phyloP scores from a whole-genome alignment of 2,888 invertebrate species.

The Oscheius myriophilus region DNA sequence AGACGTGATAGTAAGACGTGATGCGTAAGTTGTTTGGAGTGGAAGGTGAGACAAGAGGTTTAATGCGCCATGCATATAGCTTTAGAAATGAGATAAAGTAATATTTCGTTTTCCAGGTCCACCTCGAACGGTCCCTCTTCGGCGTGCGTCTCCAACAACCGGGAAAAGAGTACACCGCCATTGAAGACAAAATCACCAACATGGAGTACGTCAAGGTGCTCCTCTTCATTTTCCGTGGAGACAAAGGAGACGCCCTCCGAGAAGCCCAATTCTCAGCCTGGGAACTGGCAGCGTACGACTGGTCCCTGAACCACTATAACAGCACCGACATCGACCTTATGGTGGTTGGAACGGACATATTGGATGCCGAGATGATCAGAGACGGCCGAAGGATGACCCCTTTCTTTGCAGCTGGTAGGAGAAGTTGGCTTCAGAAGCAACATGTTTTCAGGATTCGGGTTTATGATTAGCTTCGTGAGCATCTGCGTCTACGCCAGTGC shows the following conservation, averaged over 20 bases:
- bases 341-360: constrained; percentile 65
- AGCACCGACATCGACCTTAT: constrained; percentile 50
- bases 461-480: constrained; percentile 65
- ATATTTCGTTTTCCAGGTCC: constrained; percentile 51
- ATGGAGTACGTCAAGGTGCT: constrained; percentile 66
- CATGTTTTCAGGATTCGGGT: constrained; percentile 51
- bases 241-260: constrained; percentile 50
- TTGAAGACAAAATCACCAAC: constrained; percentile 57
- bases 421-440: background rate
- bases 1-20: too few species aligned
- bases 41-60: too few species aligned
- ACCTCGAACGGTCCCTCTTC: constrained; percentile 62
- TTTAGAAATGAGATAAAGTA: too few species aligned
- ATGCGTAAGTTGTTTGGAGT: too few species aligned
- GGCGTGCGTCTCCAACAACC: constrained; percentile 51
- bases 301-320: constrained; percentile 50
- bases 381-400: constrained; percentile 66
- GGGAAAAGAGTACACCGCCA: constrained; percentile 35
- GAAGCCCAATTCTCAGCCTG: constrained; percentile 61
- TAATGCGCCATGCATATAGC: too few species aligned
- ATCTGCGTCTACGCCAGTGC: constrained; percentile 60
- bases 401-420: constrained; percentile 65
- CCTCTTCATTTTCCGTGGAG: constrained; percentile 68
- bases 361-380: constrained; percentile 68
- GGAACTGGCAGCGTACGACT: constrained; percentile 64